phyloP scores from a whole-genome alignment of 2,113 vertebrate species.

The Menidia beryllina region DNA sequence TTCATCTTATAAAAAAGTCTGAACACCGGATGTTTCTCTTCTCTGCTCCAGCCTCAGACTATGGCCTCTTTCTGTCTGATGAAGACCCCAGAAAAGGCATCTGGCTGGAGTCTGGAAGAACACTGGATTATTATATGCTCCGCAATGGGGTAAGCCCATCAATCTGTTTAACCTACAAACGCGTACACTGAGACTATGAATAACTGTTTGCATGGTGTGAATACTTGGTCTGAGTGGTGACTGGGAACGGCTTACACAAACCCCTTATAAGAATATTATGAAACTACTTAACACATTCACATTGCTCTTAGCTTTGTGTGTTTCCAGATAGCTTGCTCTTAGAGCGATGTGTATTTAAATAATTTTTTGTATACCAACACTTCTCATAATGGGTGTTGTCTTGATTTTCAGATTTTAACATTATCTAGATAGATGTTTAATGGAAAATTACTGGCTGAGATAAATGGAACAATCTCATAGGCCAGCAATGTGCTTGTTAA shows the following conservation, averaged over 20 bases:
- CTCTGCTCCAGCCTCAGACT: constrained; percentile 88
- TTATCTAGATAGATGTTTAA: not conserved
- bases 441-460: not conserved
- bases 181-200: not conserved
- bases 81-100: constrained; percentile 96
- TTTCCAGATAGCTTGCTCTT: no score
- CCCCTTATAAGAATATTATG: not conserved
- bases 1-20: not conserved
- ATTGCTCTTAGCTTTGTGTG: no score
- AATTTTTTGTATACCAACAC: not conserved
- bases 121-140: constrained; percentile 96
- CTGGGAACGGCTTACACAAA: constrained; percentile 11
- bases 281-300: not conserved
- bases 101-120: constrained; percentile 94
- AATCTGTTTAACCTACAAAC: not conserved
- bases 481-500: not conserved
- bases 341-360: not conserved
- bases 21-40: constrained; percentile 17
- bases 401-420: not conserved
- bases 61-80: constrained; percentile 92
- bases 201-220: not conserved
- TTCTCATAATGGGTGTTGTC: not conserved
- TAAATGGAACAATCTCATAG: not conserved
- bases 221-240: constrained; percentile 22
- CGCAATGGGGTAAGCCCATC: constrained; percentile 89